Conservation (phyloP, 2,797 vertebrate species). For the Gymnocypris eckloni region DNA sequence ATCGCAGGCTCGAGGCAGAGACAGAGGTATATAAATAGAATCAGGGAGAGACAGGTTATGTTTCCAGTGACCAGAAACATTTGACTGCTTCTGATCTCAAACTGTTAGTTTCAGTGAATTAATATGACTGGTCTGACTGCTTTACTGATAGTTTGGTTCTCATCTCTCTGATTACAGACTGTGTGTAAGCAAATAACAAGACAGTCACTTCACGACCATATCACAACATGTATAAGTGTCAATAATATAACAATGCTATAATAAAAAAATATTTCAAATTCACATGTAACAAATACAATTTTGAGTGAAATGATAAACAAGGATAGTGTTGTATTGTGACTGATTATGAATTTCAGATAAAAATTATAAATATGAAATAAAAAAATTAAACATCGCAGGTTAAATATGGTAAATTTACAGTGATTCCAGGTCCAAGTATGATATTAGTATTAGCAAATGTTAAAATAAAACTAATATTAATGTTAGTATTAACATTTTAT, state of each 20-base stretch:
- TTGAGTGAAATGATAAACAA: neutral
- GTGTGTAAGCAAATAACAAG: neutral
- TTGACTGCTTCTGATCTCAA: slow-evolving; percentile 20
- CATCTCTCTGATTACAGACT: neutral
- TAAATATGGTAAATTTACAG: neutral
- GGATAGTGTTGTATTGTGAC: neutral
- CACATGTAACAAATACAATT: neutral
- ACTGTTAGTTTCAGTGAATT: neutral
- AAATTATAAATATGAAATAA: neutral
- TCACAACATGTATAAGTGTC: neutral
- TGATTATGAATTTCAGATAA: neutral
- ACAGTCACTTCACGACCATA: too few relatives aligned
- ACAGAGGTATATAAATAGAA: slow-evolving; percentile 31
- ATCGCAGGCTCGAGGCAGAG: slow-evolving; percentile 1
- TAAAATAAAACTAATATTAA: neutral
- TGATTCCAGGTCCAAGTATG: neutral
- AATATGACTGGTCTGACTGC: neutral
- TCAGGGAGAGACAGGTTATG: slow-evolving; percentile 24
- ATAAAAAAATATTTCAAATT: neutral
- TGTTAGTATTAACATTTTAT: neutral
- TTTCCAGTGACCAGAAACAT: slow-evolving; percentile 38
- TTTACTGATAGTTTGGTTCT: neutral
- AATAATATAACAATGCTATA: neutral
- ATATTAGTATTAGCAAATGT: neutral
- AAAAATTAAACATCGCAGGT: neutral